Evolutionary conservation across 2,888 invertebrate genomes (phyloP).

Genomic region (Drosophila pegasa): DNA sequence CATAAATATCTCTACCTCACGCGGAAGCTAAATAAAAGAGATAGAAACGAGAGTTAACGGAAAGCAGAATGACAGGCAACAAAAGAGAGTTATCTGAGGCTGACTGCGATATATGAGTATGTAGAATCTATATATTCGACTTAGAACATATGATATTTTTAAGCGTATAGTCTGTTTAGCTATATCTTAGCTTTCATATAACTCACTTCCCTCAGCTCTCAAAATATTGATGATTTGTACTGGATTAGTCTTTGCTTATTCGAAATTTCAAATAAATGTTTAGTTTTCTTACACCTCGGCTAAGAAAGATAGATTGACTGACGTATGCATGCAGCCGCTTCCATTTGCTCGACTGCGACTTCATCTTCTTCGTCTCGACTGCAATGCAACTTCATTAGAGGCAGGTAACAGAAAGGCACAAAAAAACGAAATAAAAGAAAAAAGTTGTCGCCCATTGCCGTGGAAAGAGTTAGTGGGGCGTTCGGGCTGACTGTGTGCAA

Average conservation of each 20-base stretch:
- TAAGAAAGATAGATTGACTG: conserved; percentile 8
- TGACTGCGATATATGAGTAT: background rate
- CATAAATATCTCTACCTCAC: conserved; percentile 52
- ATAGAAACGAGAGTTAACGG: background rate
- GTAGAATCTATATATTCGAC: background rate
- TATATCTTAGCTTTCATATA: background rate
- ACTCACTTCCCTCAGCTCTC: background rate
- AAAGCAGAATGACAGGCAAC: background rate
- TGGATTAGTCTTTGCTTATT: background rate
- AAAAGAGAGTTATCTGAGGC: no score
- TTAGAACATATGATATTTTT: background rate
- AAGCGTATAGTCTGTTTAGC: background rate
- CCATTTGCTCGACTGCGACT: conserved; percentile 34
- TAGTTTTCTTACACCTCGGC: background rate
- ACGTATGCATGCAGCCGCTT: conserved; percentile 27
- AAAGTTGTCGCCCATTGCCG: conserved; percentile 43
- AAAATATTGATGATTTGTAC: background rate
- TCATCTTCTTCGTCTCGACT: conserved; percentile 15
- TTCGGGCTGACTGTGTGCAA: conserved; percentile 23
- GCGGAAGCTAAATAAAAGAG: conserved; percentile 14
- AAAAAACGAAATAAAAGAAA: conserved; percentile 15
- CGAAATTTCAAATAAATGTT: background rate
- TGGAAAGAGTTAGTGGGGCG: conserved; percentile 66
- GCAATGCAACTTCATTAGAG: conserved; percentile 73
- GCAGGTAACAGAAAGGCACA: conserved; percentile 19